These are phyloP conservation scores for Trichopoda pennipes DNA, from an alignment of 2,888 invertebrate genomes.

Conservation along the genomic window DNA sequence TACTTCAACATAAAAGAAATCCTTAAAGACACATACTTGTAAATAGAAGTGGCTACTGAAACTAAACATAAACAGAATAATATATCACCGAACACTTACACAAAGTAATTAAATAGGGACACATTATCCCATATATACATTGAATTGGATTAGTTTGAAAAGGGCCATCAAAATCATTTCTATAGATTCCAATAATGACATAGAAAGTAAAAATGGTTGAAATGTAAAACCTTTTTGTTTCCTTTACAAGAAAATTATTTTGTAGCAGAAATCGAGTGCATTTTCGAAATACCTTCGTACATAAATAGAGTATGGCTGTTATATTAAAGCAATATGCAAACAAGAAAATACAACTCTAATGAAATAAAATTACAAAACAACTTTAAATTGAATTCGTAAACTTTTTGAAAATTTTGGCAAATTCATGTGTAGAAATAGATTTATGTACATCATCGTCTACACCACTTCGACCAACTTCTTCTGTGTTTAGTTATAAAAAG, in stretches of 20 bases:
- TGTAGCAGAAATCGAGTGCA: no score
- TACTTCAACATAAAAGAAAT: neutral
- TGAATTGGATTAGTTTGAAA: neutral
- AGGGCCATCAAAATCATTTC: neutral
- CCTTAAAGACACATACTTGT: neutral
- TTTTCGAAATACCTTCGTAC: no score
- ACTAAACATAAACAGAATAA: constrained; percentile 17
- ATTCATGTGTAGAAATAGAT: neutral
- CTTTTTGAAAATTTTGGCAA: constrained; percentile 53
- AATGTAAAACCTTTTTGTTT: no score
- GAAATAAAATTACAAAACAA: constrained; percentile 49
- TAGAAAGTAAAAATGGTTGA: no score
- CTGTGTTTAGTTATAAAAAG: neutral
- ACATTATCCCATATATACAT: neutral
- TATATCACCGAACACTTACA: constrained; percentile 53
- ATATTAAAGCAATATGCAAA: neutral
- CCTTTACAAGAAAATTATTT: no score
- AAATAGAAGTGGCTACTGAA: constrained; percentile 7
- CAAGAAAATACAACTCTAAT: constrained; percentile 36
- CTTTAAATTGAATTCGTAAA: constrained; percentile 62
- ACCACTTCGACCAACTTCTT: neutral
- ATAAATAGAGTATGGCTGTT: no score
- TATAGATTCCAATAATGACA: no score
- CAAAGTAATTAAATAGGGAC: constrained; percentile 13
- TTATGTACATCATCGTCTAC: neutral